Conservation (phyloP, 2,888 invertebrate genomes). For the Hydraecia micacea region DNA sequence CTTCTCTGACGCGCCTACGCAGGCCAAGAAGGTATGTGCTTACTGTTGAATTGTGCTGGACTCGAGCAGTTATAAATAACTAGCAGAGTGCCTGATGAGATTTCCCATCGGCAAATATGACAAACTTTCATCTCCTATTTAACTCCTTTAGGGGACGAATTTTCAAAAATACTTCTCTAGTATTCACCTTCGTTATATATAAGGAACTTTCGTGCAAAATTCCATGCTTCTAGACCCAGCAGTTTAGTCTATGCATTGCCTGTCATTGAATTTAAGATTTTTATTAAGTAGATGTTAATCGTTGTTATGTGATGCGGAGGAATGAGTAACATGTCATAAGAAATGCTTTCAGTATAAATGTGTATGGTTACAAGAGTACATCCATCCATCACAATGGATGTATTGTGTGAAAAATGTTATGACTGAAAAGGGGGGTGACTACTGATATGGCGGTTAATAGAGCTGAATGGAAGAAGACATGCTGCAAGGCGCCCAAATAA, state of each 20-base stretch:
- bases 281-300: neutral
- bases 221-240: neutral
- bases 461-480: neutral
- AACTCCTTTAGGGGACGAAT: neutral
- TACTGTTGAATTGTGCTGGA: neutral
- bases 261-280: neutral
- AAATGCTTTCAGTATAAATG: neutral
- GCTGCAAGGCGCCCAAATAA: neutral
- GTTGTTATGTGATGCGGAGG: neutral
- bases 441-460: neutral
- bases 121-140: neutral
- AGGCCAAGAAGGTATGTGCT: constrained; percentile 81
- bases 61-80: neutral
- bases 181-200: neutral
- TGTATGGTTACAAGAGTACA: neutral
- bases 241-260: neutral
- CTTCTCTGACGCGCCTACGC: constrained; percentile 82
- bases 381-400: neutral
- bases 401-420: neutral
- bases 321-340: neutral
- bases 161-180: neutral
- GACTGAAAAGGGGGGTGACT: neutral
- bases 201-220: too few relatives aligned
- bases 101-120: neutral
- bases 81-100: neutral